Percentiles rank a stretch among this genome's conserved stretches.
phyloP scores from a whole-genome alignment of 1,140 invertebrate species.

The Thereuonema tuberculata region DNA sequence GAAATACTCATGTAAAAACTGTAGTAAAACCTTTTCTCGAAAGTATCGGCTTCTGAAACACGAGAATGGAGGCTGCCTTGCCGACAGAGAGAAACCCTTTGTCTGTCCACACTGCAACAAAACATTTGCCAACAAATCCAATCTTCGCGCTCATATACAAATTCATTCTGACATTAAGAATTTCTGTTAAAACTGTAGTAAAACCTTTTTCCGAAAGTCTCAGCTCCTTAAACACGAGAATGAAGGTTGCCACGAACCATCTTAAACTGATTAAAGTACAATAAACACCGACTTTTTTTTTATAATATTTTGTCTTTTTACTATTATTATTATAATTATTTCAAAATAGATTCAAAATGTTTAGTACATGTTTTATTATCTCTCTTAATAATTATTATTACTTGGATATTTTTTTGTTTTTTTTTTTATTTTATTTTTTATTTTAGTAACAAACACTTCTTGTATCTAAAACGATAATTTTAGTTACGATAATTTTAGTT shows the following conservation, averaged over 20 bases:
- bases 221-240: constrained; percentile 84
- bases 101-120: constrained; percentile 85
- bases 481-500: too few species aligned
- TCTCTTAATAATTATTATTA: too few species aligned
- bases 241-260: constrained; percentile 61
- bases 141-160: constrained; percentile 88
- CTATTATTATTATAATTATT: too few species aligned
- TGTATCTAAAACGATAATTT: too few species aligned
- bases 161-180: constrained; percentile 97
- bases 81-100: constrained; percentile 95
- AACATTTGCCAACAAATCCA: constrained; percentile 92
- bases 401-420: too few species aligned
- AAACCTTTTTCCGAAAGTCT: constrained; percentile 97
- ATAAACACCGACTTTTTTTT: too few species aligned
- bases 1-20: constrained; percentile 85
- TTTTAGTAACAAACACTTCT: too few species aligned
- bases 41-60: constrained; percentile 93
- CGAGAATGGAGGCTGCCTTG: constrained; percentile 77
- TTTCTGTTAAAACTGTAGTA: constrained; percentile 76
- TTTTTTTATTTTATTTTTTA: too few species aligned
- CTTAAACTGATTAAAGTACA: too few species aligned
- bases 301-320: too few species aligned
- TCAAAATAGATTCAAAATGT: too few species aligned
- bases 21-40: constrained; percentile 92
- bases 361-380: too few species aligned